Conservation (phyloP, 2,113 vertebrate species). For the Phrynosoma blainvillii region DNA sequence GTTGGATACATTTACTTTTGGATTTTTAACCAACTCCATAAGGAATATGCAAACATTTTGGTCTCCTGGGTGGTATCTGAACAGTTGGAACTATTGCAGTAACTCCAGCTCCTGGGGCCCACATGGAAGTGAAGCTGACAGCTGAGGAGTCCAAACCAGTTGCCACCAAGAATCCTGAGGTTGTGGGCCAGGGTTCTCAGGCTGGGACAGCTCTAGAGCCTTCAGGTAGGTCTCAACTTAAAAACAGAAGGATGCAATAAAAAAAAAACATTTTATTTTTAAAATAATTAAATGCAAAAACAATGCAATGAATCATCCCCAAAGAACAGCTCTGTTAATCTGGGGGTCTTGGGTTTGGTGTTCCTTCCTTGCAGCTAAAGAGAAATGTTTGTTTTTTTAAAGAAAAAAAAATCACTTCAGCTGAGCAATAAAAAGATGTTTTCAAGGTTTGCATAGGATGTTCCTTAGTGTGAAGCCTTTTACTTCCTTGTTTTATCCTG, state of each 20-base stretch:
- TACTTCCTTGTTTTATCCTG: accelerated
- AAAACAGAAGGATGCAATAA: not conserved
- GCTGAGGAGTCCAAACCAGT: slow-evolving; percentile 53
- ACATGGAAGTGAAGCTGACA: slow-evolving; percentile 44
- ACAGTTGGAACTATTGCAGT: slow-evolving; percentile 47
- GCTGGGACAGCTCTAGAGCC: slow-evolving; percentile 60
- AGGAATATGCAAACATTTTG: too few species aligned
- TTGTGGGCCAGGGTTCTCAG: slow-evolving; percentile 63
- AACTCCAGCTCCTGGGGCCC: slow-evolving; percentile 49
- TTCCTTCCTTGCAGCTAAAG: not conserved
- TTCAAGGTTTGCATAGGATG: not conserved
- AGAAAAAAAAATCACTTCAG: not conserved
- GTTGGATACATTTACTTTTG: not conserved
- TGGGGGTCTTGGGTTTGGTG: not conserved
- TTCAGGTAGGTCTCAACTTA: slow-evolving; percentile 69
- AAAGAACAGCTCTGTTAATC: not conserved
- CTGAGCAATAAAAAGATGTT: not conserved
- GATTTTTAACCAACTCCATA: accelerated
- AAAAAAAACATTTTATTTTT: not conserved
- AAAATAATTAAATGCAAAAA: not conserved
- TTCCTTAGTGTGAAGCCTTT: not conserved
- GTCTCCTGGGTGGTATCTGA: not conserved
- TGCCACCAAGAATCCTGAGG: slow-evolving; percentile 52
- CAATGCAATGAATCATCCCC: too few species aligned
- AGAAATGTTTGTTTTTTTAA: not conserved